Percentiles rank a stretch among this genome's conserved stretches.
Conservation (phyloP, 2,797 vertebrate species). For the Rhabdophis nuchalis region DNA sequence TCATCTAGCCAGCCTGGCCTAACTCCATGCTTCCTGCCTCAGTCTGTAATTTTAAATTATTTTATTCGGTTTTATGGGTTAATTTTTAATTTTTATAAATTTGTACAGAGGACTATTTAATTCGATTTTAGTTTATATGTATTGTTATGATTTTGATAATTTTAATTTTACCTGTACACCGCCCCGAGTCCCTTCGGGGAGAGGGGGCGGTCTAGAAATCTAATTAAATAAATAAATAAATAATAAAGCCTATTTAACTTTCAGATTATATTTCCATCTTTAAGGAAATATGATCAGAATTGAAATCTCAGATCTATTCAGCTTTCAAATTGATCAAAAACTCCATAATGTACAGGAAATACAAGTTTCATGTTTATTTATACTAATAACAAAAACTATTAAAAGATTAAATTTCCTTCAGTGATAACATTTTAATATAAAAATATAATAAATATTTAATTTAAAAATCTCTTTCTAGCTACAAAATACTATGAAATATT, state of each 20-base stretch:
- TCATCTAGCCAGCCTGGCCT: no score
- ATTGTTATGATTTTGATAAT: no score
- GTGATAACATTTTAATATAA: background rate
- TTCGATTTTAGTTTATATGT: no score
- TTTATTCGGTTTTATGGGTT: no score
- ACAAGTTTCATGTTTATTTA: background rate
- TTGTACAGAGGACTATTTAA: no score
- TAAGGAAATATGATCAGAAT: background rate
- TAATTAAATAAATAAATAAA: no score
- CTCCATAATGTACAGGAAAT: conserved; percentile 2
- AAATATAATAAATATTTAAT: background rate
- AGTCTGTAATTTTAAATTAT: no score
- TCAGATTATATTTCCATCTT: background rate
- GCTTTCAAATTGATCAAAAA: conserved; percentile 7
- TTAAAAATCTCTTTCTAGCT: background rate
- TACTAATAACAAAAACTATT: conserved; percentile 13
- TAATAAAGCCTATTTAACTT: background rate
- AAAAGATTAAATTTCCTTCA: background rate
- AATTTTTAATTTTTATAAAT: no score
- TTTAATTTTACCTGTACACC: no score
- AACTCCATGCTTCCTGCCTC: no score
- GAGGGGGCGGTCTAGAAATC: no score
- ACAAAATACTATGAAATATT: conserved; percentile 1
- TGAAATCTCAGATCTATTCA: background rate
- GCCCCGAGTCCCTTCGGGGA: no score